Base-by-base conservation (phyloP, 2,113 vertebrate species). In the Sturnira hondurensis region DNA sequence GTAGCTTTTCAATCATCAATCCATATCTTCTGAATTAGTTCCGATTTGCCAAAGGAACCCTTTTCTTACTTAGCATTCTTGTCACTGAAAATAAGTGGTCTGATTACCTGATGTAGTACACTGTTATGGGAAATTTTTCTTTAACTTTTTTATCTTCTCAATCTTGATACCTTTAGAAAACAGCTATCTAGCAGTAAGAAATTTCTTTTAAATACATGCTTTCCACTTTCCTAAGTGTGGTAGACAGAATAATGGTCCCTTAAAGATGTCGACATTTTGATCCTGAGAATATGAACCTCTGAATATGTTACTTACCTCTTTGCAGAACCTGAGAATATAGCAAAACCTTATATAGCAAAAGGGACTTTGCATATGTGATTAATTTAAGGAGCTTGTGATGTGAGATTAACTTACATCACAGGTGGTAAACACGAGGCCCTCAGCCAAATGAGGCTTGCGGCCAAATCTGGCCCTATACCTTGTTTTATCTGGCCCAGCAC, bases 1-100 rank as follows among this genome's bases (percentile, higher is more conserved):
- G 86, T 95, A 97, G 96, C 93, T 98, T 98, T 97, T 97, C 89
- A 98, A 94, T 97, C 16, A 47, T 85, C 77, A 94, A 50, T 97
- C 97, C 0, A 0, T 87, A 63, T 97, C 95, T 96, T 97, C 89
- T 92, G 91, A 97, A 89, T 97, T 0, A 96, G 93, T 94, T 98
- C 98, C 71, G 92, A 97, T 98, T 98, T 89, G 87, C 17, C 5
- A 85, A 96, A 97, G 65, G 45, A 95, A 96, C 33, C 9, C 22
- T 89, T 81, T 94, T 86, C 50, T 26, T 97, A 96, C 83, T 58
- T 89, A 85, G 50, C 45, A 92, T 91, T 92, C 74, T 92, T 93
- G 81, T 86, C 86, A 78, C 73, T 92, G 65, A 82, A 97, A 97
- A 96, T 61, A 84, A 92, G 63, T 97, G 22, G 20, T 89, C 20